phyloP scores from a whole-genome alignment of 2,797 vertebrate genomes.

The Gymnothorax javanicus region DNA sequence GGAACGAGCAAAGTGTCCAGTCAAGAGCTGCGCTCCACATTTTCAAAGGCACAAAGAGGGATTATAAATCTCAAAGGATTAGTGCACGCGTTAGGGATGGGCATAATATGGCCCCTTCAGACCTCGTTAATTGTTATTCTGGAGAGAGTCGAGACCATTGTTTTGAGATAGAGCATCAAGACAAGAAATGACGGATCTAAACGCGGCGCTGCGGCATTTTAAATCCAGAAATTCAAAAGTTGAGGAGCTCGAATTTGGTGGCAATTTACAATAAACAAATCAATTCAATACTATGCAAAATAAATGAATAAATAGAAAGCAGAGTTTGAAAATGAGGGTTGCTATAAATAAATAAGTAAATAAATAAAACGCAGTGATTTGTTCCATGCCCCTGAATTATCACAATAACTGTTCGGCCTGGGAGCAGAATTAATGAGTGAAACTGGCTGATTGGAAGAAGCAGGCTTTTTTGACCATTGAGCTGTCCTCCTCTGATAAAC shows the following conservation, averaged over 20 bases:
- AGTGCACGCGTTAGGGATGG: background rate
- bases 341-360: too few species aligned
- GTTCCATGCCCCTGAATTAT: too few species aligned
- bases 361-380: too few species aligned
- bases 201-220: background rate
- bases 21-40: background rate
- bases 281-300: too few species aligned
- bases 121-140: background rate
- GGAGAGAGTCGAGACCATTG: background rate
- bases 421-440: too few species aligned
- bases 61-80: conserved; percentile 4
- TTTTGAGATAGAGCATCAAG: background rate
- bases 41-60: conserved; percentile 24
- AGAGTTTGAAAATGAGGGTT: too few species aligned
- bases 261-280: background rate
- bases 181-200: background rate
- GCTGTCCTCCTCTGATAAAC: too few species aligned
- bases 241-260: background rate
- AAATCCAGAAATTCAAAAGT: background rate
- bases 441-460: too few species aligned
- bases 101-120: conserved; percentile 5
- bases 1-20: background rate
- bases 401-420: too few species aligned
- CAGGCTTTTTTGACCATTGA: too few species aligned
- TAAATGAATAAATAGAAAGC: too few species aligned